A percentile compares a stretch with the other conserved stretches of the same genome.
Evolutionary conservation across 1,140 invertebrate species (phyloP).

Genomic region (Diuraphis noxia): DNA sequence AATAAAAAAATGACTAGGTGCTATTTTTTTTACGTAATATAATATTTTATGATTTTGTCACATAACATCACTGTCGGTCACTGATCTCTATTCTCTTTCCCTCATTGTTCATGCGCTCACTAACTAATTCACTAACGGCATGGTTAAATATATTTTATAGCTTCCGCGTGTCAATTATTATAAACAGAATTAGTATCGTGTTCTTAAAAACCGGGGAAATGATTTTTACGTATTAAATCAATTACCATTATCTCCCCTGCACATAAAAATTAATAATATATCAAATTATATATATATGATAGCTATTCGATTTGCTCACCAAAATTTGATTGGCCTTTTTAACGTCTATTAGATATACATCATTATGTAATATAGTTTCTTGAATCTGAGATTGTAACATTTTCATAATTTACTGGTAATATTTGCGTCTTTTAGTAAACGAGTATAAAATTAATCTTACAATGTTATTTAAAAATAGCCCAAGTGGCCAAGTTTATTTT

Average conservation of each 20-base stretch:
- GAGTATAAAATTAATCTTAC: neutral
- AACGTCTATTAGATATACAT: neutral
- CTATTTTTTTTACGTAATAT: neutral
- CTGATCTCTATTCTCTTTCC: conserved; percentile 11
- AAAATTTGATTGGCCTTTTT: neutral
- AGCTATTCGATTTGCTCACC: neutral
- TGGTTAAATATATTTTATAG: conserved; percentile 45
- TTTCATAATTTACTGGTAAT: neutral
- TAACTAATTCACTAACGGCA: neutral
- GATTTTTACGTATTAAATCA: conserved; percentile 5
- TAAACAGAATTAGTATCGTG: neutral
- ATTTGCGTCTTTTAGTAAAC: neutral
- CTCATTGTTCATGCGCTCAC: neutral
- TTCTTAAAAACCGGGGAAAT: neutral
- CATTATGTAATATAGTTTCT: neutral
- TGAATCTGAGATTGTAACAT: neutral
- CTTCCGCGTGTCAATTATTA: conserved; percentile 42
- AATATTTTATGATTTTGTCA: neutral
- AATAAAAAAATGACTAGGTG: neutral
- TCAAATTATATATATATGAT: neutral
- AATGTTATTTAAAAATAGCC: neutral
- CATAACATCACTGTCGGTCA: neutral
- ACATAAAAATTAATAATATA: neutral
- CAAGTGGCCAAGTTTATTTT: neutral
- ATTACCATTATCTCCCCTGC: neutral